Conservation (phyloP, 1,140 invertebrate genomes). For the Adoxophyes honmai region DNA sequence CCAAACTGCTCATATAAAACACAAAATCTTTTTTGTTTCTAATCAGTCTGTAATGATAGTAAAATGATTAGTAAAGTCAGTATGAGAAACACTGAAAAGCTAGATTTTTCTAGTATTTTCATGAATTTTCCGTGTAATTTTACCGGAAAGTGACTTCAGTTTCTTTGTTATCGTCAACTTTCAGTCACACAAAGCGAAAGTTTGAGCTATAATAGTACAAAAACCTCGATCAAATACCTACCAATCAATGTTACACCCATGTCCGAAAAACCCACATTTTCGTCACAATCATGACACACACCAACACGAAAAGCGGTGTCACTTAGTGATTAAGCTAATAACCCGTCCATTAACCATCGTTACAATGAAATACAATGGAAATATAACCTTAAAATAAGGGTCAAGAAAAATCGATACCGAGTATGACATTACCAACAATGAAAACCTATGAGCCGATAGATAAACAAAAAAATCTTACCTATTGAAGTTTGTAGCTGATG, state of each 20-base stretch:
- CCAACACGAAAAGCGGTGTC: constrained; percentile 37
- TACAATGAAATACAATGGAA: constrained; percentile 56
- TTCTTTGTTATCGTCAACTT: not conserved
- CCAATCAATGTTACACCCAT: constrained; percentile 28
- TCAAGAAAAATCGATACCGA: constrained; percentile 73
- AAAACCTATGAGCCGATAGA: constrained; percentile 38
- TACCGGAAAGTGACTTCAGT: not conserved
- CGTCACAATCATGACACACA: constrained; percentile 51
- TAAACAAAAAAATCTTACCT: constrained; percentile 48
- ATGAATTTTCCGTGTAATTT: too few relatives aligned
- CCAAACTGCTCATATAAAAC: too few relatives aligned
- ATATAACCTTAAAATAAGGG: constrained; percentile 70
- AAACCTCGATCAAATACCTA: constrained; percentile 27
- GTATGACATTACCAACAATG: constrained; percentile 58
- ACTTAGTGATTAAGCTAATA: constrained; percentile 52
- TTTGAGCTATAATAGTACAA: constrained; percentile 19
- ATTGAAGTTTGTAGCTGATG: constrained; percentile 60
- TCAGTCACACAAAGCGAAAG: not conserved
- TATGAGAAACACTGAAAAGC: too few relatives aligned
- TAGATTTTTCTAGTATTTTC: too few relatives aligned
- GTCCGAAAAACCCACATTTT: constrained; percentile 35
- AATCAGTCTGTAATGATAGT: too few relatives aligned
- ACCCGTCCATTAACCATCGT: constrained; percentile 42
- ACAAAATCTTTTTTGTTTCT: too few relatives aligned
- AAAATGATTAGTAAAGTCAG: too few relatives aligned